Evolutionary conservation across 2,113 vertebrate genomes (phyloP).

Genomic region (Coptodon bakossiorum): DNA sequence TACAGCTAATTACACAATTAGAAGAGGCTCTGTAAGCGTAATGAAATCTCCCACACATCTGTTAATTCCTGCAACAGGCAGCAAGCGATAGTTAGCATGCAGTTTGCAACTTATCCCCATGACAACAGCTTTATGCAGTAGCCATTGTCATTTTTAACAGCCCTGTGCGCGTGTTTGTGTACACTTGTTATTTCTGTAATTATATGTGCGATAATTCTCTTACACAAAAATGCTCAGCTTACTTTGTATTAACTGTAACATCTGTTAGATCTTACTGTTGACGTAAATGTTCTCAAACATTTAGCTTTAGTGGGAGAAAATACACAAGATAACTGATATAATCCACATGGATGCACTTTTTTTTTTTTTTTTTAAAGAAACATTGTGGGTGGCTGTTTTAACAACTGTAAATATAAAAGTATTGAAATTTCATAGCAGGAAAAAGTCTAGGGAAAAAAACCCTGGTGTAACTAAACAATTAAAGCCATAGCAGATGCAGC

Average conservation of each 20-base stretch:
- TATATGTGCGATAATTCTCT: not conserved
- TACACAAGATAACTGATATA: not conserved
- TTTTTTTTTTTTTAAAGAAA: not conserved
- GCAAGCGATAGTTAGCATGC: slow-evolving; percentile 1
- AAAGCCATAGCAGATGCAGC: not conserved
- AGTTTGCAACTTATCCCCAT: not conserved
- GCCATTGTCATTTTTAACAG: not conserved
- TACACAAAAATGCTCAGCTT: not conserved
- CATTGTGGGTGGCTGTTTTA: not conserved
- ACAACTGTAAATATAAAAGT: not conserved
- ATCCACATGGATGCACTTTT: not conserved
- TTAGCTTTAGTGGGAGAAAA: not conserved
- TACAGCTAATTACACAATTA: slow-evolving; percentile 23
- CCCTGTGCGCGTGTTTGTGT: not conserved
- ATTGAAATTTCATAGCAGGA: not conserved
- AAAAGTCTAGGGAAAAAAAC: not conserved
- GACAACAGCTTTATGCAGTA: slow-evolving; percentile 8
- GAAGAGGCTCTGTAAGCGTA: not conserved
- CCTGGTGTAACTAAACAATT: not conserved
- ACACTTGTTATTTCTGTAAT: not conserved
- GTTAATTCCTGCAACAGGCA: slow-evolving; percentile 1
- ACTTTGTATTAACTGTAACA: not conserved
- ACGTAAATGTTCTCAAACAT: not conserved
- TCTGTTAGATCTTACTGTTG: not conserved
- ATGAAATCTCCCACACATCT: slow-evolving; percentile 15